A percentile compares a stretch with the other conserved stretches of the same genome.
Evolutionary conservation across 2,888 invertebrate genomes (phyloP).

Genomic region (Trissoscelio sp.): DNA sequence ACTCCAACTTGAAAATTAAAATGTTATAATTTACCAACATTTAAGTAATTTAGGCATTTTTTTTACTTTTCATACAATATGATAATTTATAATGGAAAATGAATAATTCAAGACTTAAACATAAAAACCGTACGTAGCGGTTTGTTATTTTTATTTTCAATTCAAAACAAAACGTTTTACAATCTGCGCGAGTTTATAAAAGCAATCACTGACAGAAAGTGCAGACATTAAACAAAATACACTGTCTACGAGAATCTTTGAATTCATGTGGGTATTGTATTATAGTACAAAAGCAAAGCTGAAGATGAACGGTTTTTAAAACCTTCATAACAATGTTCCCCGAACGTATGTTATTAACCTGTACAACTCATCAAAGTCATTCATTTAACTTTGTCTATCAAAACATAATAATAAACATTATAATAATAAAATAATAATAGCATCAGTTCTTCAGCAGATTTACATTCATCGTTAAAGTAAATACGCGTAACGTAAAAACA

Average conservation of each 20-base stretch:
- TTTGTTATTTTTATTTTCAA: not conserved
- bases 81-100: not conserved
- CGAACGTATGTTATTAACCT: not conserved
- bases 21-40: constrained; percentile 1
- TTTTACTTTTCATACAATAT: not conserved
- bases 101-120: not conserved
- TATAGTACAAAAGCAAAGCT: not conserved
- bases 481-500: not conserved
- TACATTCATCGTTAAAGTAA: not conserved
- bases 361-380: not conserved
- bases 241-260: not conserved
- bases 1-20: not conserved
- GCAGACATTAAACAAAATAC: not conserved
- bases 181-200: not conserved
- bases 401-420: not conserved
- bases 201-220: not conserved
- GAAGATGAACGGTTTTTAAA: not conserved
- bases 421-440: not conserved
- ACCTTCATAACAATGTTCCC: constrained; percentile 1
- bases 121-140: not conserved
- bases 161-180: not conserved
- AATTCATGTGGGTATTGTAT: not conserved
- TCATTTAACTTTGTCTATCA: constrained; percentile 1
- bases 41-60: not conserved
- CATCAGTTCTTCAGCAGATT: not conserved